Conservation (phyloP, 2,113 vertebrate genomes). For the Bujurquina vittata region DNA sequence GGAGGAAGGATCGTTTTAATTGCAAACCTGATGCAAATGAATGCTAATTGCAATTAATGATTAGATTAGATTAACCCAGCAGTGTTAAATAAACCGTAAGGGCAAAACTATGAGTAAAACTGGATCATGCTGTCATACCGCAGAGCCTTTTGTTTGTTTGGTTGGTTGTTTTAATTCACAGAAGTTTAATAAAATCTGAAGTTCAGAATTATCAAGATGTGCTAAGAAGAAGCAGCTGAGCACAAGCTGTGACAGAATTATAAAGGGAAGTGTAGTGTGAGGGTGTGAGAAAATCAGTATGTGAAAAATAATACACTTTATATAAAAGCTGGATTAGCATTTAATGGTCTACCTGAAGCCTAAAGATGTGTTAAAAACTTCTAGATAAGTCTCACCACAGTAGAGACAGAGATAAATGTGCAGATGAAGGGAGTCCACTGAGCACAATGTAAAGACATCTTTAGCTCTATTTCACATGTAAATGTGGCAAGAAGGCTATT, state of each 20-base stretch:
- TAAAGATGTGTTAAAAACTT: not conserved
- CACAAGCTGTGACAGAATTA: not conserved
- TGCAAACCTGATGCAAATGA: not conserved
- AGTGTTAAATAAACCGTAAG: not conserved
- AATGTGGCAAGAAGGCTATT: not conserved
- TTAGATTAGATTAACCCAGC: not conserved
- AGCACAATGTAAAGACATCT: not conserved
- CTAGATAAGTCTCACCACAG: not conserved
- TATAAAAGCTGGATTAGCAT: not conserved
- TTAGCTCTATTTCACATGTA: not conserved
- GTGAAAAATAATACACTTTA: not conserved
- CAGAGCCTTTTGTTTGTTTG: not conserved
- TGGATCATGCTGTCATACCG: not conserved
- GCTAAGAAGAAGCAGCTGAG: not conserved
- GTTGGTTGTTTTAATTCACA: not conserved
- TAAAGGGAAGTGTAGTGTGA: slow-evolving; percentile 3
- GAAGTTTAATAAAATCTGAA: not conserved
- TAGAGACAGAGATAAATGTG: not conserved
- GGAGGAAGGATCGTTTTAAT: not conserved
- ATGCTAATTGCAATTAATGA: not conserved
- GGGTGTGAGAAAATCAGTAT: not conserved
- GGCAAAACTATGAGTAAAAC: not conserved
- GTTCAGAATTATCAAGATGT: not conserved
- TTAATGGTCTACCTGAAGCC: not conserved
- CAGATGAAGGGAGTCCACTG: not conserved